These are phyloP conservation scores for Champsocephalus gunnari DNA, from an alignment of 2,797 vertebrate species.

Conservation along the genomic window DNA sequence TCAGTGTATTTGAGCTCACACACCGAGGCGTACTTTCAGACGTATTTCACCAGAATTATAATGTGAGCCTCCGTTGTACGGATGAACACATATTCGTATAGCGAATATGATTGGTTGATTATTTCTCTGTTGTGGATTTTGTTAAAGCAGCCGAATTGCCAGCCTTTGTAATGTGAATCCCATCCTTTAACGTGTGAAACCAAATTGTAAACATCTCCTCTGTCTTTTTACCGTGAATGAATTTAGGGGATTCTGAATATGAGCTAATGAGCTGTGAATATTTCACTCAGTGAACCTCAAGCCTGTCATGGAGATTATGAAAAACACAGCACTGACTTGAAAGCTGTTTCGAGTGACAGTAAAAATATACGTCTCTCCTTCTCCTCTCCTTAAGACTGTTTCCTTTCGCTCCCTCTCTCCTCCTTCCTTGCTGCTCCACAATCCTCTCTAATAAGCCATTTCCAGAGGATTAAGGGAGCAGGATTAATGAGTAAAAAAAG, in stretches of 20 bases:
- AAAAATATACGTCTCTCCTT: slow-evolving; percentile 21
- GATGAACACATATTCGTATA: slow-evolving; percentile 4
- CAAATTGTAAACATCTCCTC: slow-evolving; percentile 30
- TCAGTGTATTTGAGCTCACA: not conserved
- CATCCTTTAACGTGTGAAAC: slow-evolving; percentile 23
- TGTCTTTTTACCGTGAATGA: slow-evolving; percentile 14
- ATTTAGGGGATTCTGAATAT: not conserved
- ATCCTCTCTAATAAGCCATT: slow-evolving; percentile 62
- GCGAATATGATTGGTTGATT: slow-evolving; percentile 3
- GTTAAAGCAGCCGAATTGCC: slow-evolving; percentile 6
- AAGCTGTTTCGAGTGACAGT: slow-evolving; percentile 23
- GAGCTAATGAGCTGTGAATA: slow-evolving; percentile 33
- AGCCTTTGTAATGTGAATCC: slow-evolving; percentile 20
- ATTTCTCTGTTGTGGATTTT: slow-evolving; percentile 14
- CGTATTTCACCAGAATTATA: not conserved
- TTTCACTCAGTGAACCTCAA: slow-evolving; percentile 4
- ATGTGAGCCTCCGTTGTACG: slow-evolving; percentile 5
- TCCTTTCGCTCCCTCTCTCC: slow-evolving; percentile 28
- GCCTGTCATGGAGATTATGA: slow-evolving; percentile 9
- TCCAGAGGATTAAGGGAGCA: slow-evolving; percentile 59
- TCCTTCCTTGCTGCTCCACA: slow-evolving; percentile 42
- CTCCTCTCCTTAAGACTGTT: slow-evolving; percentile 27
- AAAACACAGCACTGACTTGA: slow-evolving; percentile 13
- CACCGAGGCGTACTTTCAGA: not conserved
- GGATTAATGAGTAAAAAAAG: slow-evolving; percentile 43